Percentiles rank a stretch among this genome's conserved stretches.
These are phyloP conservation scores for Mustela erminea DNA, from an alignment of 2,797 vertebrate species.

Conservation along the genomic window DNA sequence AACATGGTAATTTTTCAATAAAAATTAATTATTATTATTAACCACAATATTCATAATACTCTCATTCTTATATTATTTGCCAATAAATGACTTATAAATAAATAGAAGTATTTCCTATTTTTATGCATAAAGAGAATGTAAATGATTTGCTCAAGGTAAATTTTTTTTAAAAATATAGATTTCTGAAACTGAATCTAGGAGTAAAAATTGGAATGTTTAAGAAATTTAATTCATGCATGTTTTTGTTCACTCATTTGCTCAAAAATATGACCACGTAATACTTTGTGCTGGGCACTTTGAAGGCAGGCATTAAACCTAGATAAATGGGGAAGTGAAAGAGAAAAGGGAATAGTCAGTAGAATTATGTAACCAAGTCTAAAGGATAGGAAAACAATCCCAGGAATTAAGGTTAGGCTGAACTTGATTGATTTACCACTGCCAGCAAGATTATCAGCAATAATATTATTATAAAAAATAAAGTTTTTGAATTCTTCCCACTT, in stretches of 20 bases:
- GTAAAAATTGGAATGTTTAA: background rate
- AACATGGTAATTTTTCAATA: background rate
- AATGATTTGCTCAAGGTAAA: background rate
- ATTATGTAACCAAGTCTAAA: background rate
- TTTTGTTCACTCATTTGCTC: background rate
- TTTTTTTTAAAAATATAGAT: background rate
- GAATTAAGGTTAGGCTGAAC: background rate
- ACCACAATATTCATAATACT: background rate
- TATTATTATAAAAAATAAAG: background rate
- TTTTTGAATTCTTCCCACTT: background rate
- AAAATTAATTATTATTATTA: background rate
- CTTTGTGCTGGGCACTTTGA: background rate
- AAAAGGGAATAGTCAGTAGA: background rate
- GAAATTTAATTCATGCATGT: background rate
- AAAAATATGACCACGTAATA: background rate
- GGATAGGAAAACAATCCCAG: background rate
- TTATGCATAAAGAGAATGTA: background rate
- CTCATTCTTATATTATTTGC: background rate
- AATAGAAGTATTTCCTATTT: background rate
- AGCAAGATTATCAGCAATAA: background rate
- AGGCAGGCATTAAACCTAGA: background rate
- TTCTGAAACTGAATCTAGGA: background rate
- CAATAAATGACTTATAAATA: background rate
- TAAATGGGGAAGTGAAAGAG: background rate
- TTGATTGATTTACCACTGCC: background rate